Evolutionary conservation across 37 sponge, comb jelly and placozoan genomes (phyloP), one percentile per base, ranked within the genome.

Genomic region (Lycopodina hypogea): DNA sequence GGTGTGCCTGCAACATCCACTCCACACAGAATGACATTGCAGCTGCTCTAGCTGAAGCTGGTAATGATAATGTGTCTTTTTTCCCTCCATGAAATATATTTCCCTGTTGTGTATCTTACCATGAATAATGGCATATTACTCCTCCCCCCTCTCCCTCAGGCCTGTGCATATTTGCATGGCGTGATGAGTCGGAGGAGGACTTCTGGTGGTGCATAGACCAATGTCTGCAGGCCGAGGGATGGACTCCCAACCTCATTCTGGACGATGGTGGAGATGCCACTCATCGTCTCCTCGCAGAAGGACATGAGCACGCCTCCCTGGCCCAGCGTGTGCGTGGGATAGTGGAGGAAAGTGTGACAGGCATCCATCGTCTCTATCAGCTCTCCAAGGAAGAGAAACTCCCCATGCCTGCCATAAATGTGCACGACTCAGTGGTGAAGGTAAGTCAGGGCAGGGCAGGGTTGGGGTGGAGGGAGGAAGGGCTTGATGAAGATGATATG

Each of bases 141-240:
- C 61, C 12, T 60, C 6, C 29, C 29, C 21, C 63, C 18, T 59
- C 60, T 59, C 60, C 18, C 12, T 12, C 60, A 59, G n/a, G 28
- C 18, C 12, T 59, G 28, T 18, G 88, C 28, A 45, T 96, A 37
- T 96, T 84, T 81, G 96, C 88, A 9, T 96, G 96, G 96, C 86
- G 80, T 42, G 88, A 83, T 32, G 76, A 87, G 81, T 57, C 83
- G 26, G 93, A 93, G 50, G 82, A 84, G 22, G 96, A 90, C 34
- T 96, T 90, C 82, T 96, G 96, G 96, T 96, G 96, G 96, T 96
- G 96, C 72, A 96, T 93, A 28, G 96, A 92, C 34, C 82, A 93
- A 79, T 86, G 90, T 50, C 60, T 95, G 19, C 45, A 79, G 17
- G 82, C 89, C 14, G 69, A 78, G 3, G 82, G 82, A 4, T 89